These are phyloP conservation scores for Megalopta genalis DNA, from an alignment of 1,140 invertebrate genomes.

Conservation along the genomic window DNA sequence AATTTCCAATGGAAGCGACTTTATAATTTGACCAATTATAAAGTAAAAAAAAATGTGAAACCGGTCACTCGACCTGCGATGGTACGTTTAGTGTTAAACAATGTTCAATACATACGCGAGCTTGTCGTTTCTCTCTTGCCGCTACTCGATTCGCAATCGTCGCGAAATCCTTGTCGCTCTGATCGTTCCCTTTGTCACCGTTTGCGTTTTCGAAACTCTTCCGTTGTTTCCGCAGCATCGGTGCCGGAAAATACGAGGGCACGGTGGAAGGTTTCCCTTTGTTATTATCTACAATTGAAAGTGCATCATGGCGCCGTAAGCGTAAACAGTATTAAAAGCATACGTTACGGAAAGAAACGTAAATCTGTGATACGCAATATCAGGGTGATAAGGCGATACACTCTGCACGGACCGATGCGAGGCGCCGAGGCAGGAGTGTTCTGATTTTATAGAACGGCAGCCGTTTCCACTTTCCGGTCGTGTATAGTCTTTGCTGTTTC, in stretches of 20 bases:
- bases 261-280: neutral
- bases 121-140: neutral
- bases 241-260: neutral
- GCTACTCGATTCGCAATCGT: neutral
- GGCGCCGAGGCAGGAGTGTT: neutral
- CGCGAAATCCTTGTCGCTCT: neutral
- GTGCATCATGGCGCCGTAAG: neutral
- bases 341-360: slow-evolving; percentile 15
- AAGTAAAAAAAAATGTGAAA: too few relatives aligned
- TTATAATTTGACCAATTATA: too few relatives aligned
- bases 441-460: neutral
- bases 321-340: slow-evolving; percentile 34
- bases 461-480: neutral
- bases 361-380: slow-evolving; percentile 38
- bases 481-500: neutral
- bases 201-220: neutral
- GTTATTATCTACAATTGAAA: slow-evolving; percentile 20
- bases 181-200: slow-evolving; percentile 13
- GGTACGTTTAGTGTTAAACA: too few relatives aligned
- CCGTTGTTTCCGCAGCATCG: too few relatives aligned
- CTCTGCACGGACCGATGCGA: neutral
- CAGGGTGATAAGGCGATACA: slow-evolving; percentile 6
- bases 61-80: too few relatives aligned
- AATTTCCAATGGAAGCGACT: too few relatives aligned
- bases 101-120: neutral